These are phyloP conservation scores for Bombyx huttoni DNA, from an alignment of 2,888 invertebrate species.

Conservation along the genomic window DNA sequence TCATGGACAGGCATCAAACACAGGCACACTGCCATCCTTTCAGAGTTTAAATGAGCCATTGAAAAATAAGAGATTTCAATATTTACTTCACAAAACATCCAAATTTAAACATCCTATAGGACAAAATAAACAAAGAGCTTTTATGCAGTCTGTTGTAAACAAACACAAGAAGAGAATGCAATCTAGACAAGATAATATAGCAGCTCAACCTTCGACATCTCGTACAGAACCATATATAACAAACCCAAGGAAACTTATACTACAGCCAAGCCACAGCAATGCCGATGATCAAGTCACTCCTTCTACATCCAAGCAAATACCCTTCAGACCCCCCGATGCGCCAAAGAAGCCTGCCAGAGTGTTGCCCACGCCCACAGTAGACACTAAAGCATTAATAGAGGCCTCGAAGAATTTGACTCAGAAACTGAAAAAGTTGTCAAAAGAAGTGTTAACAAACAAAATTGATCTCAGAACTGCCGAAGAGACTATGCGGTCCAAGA, in stretches of 20 bases:
- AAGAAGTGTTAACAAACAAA: conserved; percentile 86
- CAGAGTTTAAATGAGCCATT: conserved; percentile 61
- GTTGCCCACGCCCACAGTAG: conserved; percentile 59
- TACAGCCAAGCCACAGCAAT: conserved; percentile 42
- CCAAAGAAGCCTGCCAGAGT: conserved; percentile 48
- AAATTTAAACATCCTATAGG: conserved; percentile 65
- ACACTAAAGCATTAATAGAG: conserved; percentile 86
- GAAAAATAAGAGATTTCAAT: conserved; percentile 66
- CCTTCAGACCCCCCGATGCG: conserved; percentile 47
- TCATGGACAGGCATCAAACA: conserved; percentile 51
- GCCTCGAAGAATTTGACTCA: conserved; percentile 93
- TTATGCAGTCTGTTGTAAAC: conserved; percentile 65
- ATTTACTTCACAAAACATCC: conserved; percentile 63
- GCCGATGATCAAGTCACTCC: conserved; percentile 41
- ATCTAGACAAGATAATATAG: conserved; percentile 36
- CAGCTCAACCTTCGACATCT: conserved; percentile 56
- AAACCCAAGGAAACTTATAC: conserved; percentile 44
- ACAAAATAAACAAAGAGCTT: conserved; percentile 64
- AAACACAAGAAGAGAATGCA: conserved; percentile 66
- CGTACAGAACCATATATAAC: conserved; percentile 50
- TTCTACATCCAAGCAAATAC: conserved; percentile 49
- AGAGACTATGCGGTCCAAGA: conserved; percentile 59
- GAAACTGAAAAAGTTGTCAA: conserved; percentile 89
- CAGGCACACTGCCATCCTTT: conserved; percentile 53
- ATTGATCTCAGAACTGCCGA: conserved; percentile 62